Conservation (phyloP, 2,888 invertebrate genomes). For the Microctonus aethiopoides region DNA sequence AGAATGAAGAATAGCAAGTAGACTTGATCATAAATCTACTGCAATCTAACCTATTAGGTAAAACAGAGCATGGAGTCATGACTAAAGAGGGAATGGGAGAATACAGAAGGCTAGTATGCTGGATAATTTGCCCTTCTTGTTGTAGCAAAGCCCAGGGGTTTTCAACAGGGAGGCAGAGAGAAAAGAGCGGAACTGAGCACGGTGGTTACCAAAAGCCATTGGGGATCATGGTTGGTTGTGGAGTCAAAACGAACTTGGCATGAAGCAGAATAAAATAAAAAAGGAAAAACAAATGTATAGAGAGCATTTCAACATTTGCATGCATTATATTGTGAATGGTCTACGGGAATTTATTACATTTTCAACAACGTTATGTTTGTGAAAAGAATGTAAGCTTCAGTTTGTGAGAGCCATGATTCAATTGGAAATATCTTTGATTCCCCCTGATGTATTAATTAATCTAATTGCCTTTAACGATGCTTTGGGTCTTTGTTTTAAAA, state of each 20-base stretch:
- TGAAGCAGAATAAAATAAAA: neutral
- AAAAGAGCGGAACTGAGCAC: conserved; percentile 12
- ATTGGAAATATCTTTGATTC: neutral
- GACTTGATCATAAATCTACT: conserved; percentile 52
- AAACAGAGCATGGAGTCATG: conserved; percentile 24
- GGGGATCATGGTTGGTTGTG: conserved; percentile 38
- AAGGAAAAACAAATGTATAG: neutral
- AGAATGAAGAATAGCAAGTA: neutral
- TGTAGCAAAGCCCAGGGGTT: conserved; percentile 40
- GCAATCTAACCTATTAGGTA: conserved; percentile 53
- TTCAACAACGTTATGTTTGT: neutral
- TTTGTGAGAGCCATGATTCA: neutral
- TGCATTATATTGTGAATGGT: neutral
- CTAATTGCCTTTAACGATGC: neutral
- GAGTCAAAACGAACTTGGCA: neutral
- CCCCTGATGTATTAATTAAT: neutral
- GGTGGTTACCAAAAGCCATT: conserved; percentile 48
- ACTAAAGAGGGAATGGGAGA: neutral
- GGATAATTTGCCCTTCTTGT: conserved; percentile 53
- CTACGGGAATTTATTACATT: neutral
- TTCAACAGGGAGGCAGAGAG: conserved; percentile 9
- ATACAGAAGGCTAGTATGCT: conserved; percentile 24
- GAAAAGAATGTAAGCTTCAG: neutral
- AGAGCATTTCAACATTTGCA: neutral
- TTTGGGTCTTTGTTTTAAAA: conserved; percentile 22